Conservation (phyloP, 2,113 vertebrate genomes). For the Oophaga pumilio region DNA sequence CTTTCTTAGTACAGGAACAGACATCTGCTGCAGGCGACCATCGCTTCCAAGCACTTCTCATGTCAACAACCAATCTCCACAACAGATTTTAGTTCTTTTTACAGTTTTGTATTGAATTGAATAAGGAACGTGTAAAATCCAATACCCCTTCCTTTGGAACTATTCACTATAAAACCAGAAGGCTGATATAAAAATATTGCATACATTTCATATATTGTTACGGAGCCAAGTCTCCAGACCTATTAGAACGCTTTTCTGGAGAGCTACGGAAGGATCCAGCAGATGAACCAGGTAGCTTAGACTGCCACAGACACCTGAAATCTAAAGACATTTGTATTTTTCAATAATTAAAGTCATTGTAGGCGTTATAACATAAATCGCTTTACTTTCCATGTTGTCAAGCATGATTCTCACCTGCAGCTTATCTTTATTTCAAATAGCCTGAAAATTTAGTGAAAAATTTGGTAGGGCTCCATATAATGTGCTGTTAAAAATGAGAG, state of each 20-base stretch:
- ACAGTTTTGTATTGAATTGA: not conserved
- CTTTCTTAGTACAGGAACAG: conserved; percentile 5
- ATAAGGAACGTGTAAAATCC: not conserved
- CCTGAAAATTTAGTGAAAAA: not conserved
- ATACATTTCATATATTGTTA: not conserved
- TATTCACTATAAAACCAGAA: not conserved
- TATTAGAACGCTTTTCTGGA: not conserved
- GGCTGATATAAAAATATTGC: not conserved
- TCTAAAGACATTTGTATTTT: too few species aligned
- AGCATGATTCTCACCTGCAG: not conserved
- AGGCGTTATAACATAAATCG: too few species aligned
- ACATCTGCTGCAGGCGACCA: conserved; percentile 17
- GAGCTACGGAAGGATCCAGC: not conserved
- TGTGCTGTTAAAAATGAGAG: not conserved
- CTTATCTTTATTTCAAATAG: not conserved
- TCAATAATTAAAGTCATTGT: too few species aligned
- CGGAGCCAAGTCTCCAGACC: not conserved
- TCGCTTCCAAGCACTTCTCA: not conserved
- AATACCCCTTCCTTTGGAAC: not conserved
- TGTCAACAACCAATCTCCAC: conserved; percentile 15
- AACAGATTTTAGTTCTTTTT: not conserved
- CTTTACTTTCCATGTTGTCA: not conserved
- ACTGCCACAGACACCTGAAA: too few species aligned
- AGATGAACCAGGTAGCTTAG: not conserved
- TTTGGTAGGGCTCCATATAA: not conserved